These are phyloP conservation scores for Dasypolia templi DNA, from an alignment of 2,888 invertebrate species.

Conservation along the genomic window DNA sequence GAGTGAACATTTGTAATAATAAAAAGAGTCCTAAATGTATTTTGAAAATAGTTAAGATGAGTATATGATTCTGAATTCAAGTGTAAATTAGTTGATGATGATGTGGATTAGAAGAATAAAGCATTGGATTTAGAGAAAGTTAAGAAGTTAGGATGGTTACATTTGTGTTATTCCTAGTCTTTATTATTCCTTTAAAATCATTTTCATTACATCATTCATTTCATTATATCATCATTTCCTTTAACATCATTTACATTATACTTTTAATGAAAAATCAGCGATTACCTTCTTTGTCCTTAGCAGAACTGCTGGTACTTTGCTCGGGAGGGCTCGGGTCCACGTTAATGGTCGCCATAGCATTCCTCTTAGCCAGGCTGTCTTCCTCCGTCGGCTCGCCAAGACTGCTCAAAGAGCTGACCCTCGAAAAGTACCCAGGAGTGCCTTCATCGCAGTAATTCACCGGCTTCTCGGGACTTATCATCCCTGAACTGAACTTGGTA, in stretches of 20 bases:
- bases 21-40: too few relatives aligned
- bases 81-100: conserved; percentile 6
- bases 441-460: conserved; percentile 96
- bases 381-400: conserved; percentile 89
- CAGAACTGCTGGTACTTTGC: conserved; percentile 76
- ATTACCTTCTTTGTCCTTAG: conserved; percentile 87
- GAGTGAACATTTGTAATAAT: background rate
- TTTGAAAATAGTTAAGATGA: background rate
- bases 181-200: conserved; percentile 37
- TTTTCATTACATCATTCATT: background rate
- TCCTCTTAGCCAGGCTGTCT: conserved; percentile 85
- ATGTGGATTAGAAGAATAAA: conserved; percentile 54
- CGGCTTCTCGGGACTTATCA: conserved; percentile 94
- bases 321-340: conserved; percentile 81
- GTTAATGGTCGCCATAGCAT: conserved; percentile 86
- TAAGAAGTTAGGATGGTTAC: conserved; percentile 9
- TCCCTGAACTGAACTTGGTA: conserved; percentile 92
- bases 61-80: conserved; percentile 3
- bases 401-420: conserved; percentile 91
- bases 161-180: background rate
- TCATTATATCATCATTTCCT: too few relatives aligned
- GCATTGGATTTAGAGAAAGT: conserved; percentile 50
- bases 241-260: conserved; percentile 8
- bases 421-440: conserved; percentile 95
- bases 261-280: conserved; percentile 15